Conservation (phyloP, 1,140 invertebrate genomes). For the Drosophila pectinifera region DNA sequence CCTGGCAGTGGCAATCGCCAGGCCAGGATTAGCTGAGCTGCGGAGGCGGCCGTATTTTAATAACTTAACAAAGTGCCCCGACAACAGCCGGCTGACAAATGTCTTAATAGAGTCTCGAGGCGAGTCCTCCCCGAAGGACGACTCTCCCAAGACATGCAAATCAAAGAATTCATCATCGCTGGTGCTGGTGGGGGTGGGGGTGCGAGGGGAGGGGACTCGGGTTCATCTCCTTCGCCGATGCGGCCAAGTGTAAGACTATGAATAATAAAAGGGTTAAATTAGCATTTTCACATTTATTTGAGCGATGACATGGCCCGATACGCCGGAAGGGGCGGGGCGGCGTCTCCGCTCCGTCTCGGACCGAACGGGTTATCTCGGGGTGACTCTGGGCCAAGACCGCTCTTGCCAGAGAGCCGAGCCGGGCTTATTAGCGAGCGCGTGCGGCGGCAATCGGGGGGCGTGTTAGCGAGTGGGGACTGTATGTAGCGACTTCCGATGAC, state of each 20-base stretch:
- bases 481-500: constrained; percentile 77
- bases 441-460: constrained; percentile 76
- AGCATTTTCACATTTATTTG: constrained; percentile 84
- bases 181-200: too few relatives aligned
- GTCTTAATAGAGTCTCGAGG: constrained; percentile 66
- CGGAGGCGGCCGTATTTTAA: constrained; percentile 46
- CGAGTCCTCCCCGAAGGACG: constrained; percentile 36
- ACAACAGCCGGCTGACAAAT: constrained; percentile 66
- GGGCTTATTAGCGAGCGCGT: constrained; percentile 75
- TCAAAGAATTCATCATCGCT: constrained; percentile 62
- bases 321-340: constrained; percentile 5
- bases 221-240: constrained; percentile 36
- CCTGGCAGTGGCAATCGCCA: constrained; percentile 1
- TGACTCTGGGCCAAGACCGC: constrained; percentile 25
- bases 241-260: constrained; percentile 81
- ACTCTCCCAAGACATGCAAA: constrained; percentile 60
- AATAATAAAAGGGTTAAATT: constrained; percentile 85
- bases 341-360: constrained; percentile 2
- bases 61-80: constrained; percentile 69
- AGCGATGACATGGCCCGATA: constrained; percentile 74
- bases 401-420: too few relatives aligned
- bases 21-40: constrained; percentile 32
- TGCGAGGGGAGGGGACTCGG: constrained; percentile 14
- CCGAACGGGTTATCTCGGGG: constrained; percentile 35
- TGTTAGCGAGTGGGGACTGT: constrained; percentile 58